Conservation (phyloP, 2,797 vertebrate species). For the Rachycentron canadum region DNA sequence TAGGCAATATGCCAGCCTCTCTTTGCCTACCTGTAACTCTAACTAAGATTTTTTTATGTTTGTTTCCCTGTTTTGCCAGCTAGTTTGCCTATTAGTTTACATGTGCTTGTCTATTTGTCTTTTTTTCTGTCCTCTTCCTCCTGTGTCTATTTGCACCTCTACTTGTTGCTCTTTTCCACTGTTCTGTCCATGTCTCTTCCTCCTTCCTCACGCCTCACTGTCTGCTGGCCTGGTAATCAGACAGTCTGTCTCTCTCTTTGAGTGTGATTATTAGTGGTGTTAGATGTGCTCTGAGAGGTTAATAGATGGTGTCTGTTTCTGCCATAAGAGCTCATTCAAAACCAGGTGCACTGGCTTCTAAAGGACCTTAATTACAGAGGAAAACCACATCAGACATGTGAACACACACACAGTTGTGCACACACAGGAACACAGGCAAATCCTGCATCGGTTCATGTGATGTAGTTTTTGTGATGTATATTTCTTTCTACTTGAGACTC, state of each 20-base stretch:
- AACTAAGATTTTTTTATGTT: neutral
- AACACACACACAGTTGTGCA: conserved; percentile 39
- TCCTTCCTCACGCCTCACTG: conserved; percentile 19
- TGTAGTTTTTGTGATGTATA: conserved; percentile 61
- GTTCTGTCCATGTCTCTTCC: conserved; percentile 42
- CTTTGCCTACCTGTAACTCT: neutral
- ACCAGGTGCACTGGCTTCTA: conserved; percentile 80
- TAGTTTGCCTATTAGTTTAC: conserved; percentile 26
- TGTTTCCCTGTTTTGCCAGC: conserved; percentile 1
- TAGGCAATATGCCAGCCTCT: neutral
- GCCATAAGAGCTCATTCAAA: conserved; percentile 74
- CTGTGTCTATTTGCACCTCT: conserved; percentile 13
- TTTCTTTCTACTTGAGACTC: conserved; percentile 62
- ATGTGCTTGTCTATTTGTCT: conserved; percentile 10
- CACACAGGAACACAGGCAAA: conserved; percentile 56
- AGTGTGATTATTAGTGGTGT: conserved; percentile 53
- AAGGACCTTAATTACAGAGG: conserved; percentile 78
- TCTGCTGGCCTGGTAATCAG: conserved; percentile 51
- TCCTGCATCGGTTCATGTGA: conserved; percentile 54
- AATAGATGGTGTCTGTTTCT: conserved; percentile 72
- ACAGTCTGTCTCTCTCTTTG: conserved; percentile 57
- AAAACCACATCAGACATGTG: conserved; percentile 79
- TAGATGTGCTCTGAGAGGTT: conserved; percentile 72
- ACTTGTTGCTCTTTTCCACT: conserved; percentile 47
- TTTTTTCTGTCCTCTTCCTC: neutral